phyloP scores from a whole-genome alignment of 2,113 vertebrate species.

The Falcunculus frontatus region DNA sequence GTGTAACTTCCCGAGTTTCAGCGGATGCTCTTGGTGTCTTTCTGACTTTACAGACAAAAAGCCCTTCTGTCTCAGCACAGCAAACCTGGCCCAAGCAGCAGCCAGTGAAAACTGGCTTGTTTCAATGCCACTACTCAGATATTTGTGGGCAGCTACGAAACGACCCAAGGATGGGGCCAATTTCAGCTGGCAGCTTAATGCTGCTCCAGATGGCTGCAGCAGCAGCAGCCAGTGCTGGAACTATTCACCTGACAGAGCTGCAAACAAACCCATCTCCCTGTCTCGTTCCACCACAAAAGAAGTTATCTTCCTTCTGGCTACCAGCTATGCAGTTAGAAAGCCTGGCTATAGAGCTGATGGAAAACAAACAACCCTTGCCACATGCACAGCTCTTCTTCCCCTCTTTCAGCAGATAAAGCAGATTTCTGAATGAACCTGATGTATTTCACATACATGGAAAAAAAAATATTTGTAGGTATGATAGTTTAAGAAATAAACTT shows the following conservation, averaged over 20 bases:
- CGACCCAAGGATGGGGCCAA: not conserved
- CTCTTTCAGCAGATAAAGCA: not conserved
- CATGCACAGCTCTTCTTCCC: not conserved
- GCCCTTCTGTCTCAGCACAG: not conserved
- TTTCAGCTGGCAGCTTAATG: not conserved
- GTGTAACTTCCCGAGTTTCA: not conserved
- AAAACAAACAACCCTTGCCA: not conserved
- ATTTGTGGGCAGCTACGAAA: not conserved
- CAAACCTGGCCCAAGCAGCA: not conserved
- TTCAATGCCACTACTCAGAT: not conserved
- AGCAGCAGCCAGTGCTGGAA: not conserved
- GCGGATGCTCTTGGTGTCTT: not conserved
- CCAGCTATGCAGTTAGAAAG: not conserved
- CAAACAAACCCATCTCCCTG: accelerated
- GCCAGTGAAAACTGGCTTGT: not conserved
- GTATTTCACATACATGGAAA: accelerated
- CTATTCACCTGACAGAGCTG: not conserved
- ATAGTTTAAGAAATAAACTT: not conserved
- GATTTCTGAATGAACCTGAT: not conserved
- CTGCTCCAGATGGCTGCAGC: not conserved
- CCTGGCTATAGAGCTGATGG: not conserved
- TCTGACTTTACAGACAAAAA: not conserved
- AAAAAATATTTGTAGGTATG: not conserved
- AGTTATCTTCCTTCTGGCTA: not conserved
- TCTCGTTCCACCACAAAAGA: not conserved